These are phyloP conservation scores for Leucoraja erinaceus DNA, from an alignment of 2,113 vertebrate species.

Conservation along the genomic window DNA sequence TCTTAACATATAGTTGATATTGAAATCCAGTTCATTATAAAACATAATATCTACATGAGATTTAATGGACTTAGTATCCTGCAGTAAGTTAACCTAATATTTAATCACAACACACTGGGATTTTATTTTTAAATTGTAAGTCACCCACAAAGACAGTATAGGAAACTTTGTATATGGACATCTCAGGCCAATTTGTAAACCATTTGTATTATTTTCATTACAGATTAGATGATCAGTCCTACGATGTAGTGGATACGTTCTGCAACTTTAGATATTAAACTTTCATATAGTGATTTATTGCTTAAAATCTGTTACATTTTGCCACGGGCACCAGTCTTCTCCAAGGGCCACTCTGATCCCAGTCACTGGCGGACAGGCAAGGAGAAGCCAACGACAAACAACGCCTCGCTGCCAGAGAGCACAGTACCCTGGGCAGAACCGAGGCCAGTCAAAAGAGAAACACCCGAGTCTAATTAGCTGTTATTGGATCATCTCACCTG, in stretches of 20 bases:
- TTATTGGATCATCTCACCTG: too few relatives aligned
- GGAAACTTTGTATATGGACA: not conserved
- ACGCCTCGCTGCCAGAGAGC: too few relatives aligned
- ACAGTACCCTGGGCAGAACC: too few relatives aligned
- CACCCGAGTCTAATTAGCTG: too few relatives aligned
- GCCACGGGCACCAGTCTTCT: not conserved
- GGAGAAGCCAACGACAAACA: too few relatives aligned
- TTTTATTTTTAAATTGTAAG: too few relatives aligned
- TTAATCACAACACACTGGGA: too few relatives aligned
- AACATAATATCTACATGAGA: not conserved
- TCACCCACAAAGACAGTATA: not conserved
- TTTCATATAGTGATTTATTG: not conserved
- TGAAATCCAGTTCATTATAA: not conserved
- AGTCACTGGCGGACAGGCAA: too few relatives aligned
- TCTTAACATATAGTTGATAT: not conserved
- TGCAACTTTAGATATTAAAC: not conserved
- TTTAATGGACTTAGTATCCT: not conserved
- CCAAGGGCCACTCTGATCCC: too few relatives aligned
- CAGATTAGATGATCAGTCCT: too few relatives aligned
- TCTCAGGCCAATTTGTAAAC: not conserved
- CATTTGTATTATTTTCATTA: not conserved
- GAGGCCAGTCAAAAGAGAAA: too few relatives aligned
- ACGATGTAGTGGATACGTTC: not conserved
- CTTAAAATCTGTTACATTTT: not conserved
- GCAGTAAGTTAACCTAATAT: not conserved